These are phyloP conservation scores for Osmerus mordax DNA, from an alignment of 2,113 vertebrate species.

Conservation along the genomic window DNA sequence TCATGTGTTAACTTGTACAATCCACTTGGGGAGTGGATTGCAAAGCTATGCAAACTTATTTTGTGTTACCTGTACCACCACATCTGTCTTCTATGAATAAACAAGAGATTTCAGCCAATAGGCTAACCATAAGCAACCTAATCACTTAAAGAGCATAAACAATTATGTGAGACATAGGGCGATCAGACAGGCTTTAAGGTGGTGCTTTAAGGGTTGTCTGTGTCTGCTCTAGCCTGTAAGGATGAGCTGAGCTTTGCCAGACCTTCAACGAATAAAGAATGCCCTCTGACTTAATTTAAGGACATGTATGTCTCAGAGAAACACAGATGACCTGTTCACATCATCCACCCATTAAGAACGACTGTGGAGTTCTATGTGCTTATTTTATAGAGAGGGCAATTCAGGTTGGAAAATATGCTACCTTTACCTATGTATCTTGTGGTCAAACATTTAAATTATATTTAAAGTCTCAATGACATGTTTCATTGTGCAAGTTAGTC, in stretches of 20 bases:
- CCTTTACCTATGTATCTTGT: too few relatives aligned
- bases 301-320: too few relatives aligned
- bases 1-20: conserved; percentile 41
- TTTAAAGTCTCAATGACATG: too few relatives aligned
- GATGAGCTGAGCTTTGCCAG: conserved; percentile 17
- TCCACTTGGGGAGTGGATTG: conserved; percentile 50
- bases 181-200: conserved; percentile 60
- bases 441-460: too few relatives aligned
- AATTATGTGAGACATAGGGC: conserved; percentile 5
- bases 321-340: too few relatives aligned
- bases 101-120: conserved; percentile 44
- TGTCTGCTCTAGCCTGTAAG: conserved; percentile 13
- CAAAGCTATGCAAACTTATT: conserved; percentile 20
- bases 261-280: too few relatives aligned
- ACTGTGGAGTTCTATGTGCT: too few relatives aligned
- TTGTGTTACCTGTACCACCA: conserved; percentile 33
- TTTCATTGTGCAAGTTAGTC: too few relatives aligned
- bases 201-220: conserved; percentile 39
- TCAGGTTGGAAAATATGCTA: too few relatives aligned
- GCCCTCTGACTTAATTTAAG: too few relatives aligned
- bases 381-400: too few relatives aligned
- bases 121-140: conserved; percentile 16
- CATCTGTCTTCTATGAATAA: conserved; percentile 57
- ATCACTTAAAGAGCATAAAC: conserved; percentile 14
- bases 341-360: too few relatives aligned